Evolutionary conservation across 2,888 invertebrate species (phyloP).

Genomic region (Trypoxylon attenuatum): DNA sequence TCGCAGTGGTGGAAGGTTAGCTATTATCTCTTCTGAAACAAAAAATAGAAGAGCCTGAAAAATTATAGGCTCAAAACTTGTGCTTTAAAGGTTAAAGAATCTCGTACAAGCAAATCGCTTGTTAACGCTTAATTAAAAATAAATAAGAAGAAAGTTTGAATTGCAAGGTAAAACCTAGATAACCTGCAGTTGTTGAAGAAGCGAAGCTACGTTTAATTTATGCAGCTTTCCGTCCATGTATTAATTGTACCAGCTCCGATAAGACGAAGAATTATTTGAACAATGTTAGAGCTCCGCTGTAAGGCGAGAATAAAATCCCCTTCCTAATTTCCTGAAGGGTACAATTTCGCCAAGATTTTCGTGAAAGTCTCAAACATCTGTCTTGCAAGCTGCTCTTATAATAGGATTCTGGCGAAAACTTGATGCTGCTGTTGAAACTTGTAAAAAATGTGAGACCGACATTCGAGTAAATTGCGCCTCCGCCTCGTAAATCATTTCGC

Average conservation of each 20-base stretch:
- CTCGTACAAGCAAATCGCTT: too few species aligned
- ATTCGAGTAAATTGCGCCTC: slow-evolving; percentile 38
- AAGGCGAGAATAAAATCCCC: slow-evolving; percentile 24
- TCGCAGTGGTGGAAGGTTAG: slow-evolving; percentile 60
- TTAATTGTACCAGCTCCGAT: background rate
- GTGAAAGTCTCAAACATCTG: slow-evolving; percentile 45
- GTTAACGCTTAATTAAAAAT: too few species aligned
- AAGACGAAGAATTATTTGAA: background rate
- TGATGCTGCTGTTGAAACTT: slow-evolving; percentile 16
- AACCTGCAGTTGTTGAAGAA: too few species aligned
- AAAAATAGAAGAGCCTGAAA: too few species aligned
- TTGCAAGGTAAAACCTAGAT: too few species aligned
- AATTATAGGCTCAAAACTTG: too few species aligned
- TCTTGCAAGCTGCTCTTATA: slow-evolving; percentile 43
- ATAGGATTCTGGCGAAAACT: slow-evolving; percentile 47
- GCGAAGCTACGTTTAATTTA: too few species aligned
- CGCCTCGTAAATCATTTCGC: slow-evolving; percentile 23
- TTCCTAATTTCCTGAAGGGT: slow-evolving; percentile 45
- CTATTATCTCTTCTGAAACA: slow-evolving; percentile 51
- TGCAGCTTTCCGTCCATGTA: too few species aligned
- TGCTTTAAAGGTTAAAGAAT: too few species aligned
- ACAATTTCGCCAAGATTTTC: slow-evolving; percentile 54
- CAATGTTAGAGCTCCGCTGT: background rate
- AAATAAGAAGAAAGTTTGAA: too few species aligned
- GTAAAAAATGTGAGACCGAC: slow-evolving; percentile 23